phyloP scores from a whole-genome alignment of 2,888 invertebrate genomes.

The Yponomeuta evonymella region DNA sequence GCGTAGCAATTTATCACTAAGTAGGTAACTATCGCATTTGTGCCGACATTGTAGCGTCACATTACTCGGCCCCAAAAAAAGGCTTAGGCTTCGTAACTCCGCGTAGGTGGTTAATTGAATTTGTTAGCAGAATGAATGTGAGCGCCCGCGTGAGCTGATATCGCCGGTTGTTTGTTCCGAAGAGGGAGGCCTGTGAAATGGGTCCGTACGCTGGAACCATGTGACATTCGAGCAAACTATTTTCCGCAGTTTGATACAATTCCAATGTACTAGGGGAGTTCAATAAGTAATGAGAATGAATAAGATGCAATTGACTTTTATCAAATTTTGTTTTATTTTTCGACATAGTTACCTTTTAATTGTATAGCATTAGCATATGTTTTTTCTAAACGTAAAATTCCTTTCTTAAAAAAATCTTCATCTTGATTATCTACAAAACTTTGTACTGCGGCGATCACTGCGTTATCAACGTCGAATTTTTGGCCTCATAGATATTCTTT shows the following conservation, averaged over 20 bases:
- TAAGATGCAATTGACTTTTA: too few relatives aligned
- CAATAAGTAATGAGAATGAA: too few relatives aligned
- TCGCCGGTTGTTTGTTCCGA: conserved; percentile 14
- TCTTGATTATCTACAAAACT: too few relatives aligned
- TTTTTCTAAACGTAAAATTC: too few relatives aligned
- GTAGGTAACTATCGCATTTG: background rate
- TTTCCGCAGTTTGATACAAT: background rate
- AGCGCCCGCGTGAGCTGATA: conserved; percentile 16
- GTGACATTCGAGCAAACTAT: background rate
- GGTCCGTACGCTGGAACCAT: background rate
- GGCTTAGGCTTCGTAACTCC: conserved; percentile 18
- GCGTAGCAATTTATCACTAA: background rate
- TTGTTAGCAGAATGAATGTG: conserved; percentile 21
- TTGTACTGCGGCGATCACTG: too few relatives aligned
- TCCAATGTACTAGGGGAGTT: background rate
- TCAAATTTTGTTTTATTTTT: too few relatives aligned
- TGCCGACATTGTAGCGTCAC: conserved; percentile 5
- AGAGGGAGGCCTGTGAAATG: conserved; percentile 9
- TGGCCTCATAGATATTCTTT: too few relatives aligned
- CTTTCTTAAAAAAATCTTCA: too few relatives aligned
- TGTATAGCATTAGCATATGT: too few relatives aligned
- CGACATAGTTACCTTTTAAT: too few relatives aligned
- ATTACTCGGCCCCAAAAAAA: conserved; percentile 13
- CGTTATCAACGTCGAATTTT: too few relatives aligned
- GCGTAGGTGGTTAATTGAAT: conserved; percentile 22